A percentile compares a stretch with the other conserved stretches of the same genome.
Evolutionary conservation across 53 echinoderm and acorn worm species (phyloP).

Genomic region (Luidia sarsii): DNA sequence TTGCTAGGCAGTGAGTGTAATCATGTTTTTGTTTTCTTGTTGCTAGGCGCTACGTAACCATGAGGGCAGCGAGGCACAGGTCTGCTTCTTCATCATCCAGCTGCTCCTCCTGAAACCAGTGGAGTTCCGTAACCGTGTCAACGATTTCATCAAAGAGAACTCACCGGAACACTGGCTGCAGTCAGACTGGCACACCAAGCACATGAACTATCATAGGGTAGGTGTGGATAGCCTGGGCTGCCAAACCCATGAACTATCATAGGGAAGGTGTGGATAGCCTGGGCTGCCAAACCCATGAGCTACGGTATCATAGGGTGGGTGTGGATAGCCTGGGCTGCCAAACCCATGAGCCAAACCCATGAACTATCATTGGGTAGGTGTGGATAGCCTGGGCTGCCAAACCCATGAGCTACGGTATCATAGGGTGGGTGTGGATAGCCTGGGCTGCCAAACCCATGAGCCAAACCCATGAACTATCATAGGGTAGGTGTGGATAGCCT

Average conservation of each 20-base stretch:
- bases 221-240: too few relatives aligned
- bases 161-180: slow-evolving; percentile 96
- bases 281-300: too few relatives aligned
- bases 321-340: too few relatives aligned
- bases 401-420: too few relatives aligned
- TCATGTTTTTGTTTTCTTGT: background rate
- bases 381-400: too few relatives aligned
- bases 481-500: too few relatives aligned
- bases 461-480: slow-evolving; percentile 86
- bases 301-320: too few relatives aligned
- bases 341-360: too few relatives aligned
- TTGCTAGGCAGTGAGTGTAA: background rate
- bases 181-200: slow-evolving; percentile 90
- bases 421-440: too few relatives aligned
- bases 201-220: slow-evolving; percentile 90
- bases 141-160: slow-evolving; percentile 89
- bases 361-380: too few relatives aligned
- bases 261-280: too few relatives aligned
- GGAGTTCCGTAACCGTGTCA: slow-evolving; percentile 90
- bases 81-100: slow-evolving; percentile 97
- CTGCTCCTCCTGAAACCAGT: slow-evolving; percentile 88
- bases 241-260: too few relatives aligned
- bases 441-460: slow-evolving; percentile 87
- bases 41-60: slow-evolving; percentile 86
- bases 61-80: slow-evolving; percentile 96